Evolutionary conservation across 1,140 invertebrate species (phyloP).

Genomic region (Agraylea sexmaculata): DNA sequence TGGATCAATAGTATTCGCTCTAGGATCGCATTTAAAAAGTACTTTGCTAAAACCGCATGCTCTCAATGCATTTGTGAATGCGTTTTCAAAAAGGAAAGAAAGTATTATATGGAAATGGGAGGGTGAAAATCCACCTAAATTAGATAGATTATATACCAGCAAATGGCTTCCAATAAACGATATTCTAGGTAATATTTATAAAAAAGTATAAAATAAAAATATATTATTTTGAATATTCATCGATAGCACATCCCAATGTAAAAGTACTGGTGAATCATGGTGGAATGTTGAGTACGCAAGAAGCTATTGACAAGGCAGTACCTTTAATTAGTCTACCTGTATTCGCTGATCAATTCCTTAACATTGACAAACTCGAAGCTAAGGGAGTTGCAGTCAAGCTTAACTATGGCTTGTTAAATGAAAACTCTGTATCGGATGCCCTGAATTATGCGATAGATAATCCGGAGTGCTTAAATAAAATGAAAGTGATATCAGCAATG

Average conservation of each 20-base stretch:
- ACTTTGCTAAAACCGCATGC: slow-evolving; percentile 8
- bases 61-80: slow-evolving; percentile 14
- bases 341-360: slow-evolving; percentile 41
- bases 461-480: slow-evolving; percentile 23
- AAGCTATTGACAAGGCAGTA: slow-evolving; percentile 47
- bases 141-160: slow-evolving; percentile 38
- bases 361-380: slow-evolving; percentile 20
- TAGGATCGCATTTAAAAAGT: slow-evolving; percentile 11
- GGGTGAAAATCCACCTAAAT: slow-evolving; percentile 27
- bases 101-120: slow-evolving; percentile 46
- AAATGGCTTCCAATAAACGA: slow-evolving; percentile 49
- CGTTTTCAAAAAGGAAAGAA: slow-evolving; percentile 27
- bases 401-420: slow-evolving; percentile 25
- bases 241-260: slow-evolving; percentile 41
- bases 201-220: background rate
- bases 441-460: slow-evolving; percentile 23
- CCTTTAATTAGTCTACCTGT: slow-evolving; percentile 52
- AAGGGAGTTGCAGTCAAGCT: slow-evolving; percentile 19
- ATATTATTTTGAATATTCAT: too few relatives aligned
- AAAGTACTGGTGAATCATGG: slow-evolving; percentile 51
- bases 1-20: slow-evolving; percentile 44
- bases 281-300: slow-evolving; percentile 46
- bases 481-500: slow-evolving; percentile 23
- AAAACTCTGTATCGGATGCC: slow-evolving; percentile 18
- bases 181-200: slow-evolving; percentile 29